phyloP scores from a whole-genome alignment of 2,113 vertebrate species.

The Aegithalos caudatus region DNA sequence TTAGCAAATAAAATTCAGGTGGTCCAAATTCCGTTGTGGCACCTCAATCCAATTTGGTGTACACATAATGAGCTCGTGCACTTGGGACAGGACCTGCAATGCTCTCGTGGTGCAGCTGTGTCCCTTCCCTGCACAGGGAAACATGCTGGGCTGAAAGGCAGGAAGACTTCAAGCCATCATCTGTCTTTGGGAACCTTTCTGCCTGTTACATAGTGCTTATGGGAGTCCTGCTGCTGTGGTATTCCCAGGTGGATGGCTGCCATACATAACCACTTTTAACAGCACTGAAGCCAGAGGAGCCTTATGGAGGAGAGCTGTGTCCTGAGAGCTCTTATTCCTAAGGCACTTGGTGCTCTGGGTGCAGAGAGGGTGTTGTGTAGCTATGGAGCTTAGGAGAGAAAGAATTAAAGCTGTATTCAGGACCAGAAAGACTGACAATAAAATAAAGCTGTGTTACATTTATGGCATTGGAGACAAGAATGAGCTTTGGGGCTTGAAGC shows the following conservation, averaged over 20 bases:
- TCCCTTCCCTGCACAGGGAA: background rate
- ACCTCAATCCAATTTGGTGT: background rate
- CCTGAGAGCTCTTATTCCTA: background rate
- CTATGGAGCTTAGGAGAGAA: background rate
- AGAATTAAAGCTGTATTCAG: background rate
- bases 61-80: fast-evolving
- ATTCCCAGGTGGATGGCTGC: background rate
- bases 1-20: background rate
- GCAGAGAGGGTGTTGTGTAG: background rate
- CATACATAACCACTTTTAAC: background rate
- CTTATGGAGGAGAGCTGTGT: background rate
- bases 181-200: background rate
- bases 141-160: background rate
- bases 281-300: background rate
- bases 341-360: background rate
- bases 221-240: background rate
- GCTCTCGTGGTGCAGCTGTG: background rate
- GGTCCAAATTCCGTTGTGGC: background rate
- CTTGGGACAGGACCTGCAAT: background rate
- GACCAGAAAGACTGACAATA: background rate
- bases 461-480: background rate
- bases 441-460: background rate
- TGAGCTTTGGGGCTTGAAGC: background rate
- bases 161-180: background rate
- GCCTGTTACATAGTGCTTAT: background rate